phyloP scores from a whole-genome alignment of 2,888 invertebrate species.

The Oithona nana region DNA sequence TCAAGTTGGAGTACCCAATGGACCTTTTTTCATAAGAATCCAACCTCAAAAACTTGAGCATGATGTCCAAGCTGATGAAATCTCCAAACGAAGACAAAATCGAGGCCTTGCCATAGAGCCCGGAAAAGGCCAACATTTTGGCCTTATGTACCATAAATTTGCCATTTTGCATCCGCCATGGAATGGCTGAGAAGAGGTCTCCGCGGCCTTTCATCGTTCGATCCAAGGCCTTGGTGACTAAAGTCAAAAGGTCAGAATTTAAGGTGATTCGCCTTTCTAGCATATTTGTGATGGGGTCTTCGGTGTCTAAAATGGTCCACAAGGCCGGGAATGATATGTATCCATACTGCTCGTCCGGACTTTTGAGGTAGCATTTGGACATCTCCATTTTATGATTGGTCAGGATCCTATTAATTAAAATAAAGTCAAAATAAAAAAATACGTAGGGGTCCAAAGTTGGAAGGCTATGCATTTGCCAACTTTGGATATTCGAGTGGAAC shows the following conservation, averaged over 20 bases:
- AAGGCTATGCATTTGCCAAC: too few species aligned
- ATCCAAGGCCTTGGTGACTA: background rate
- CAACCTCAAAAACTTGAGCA: background rate
- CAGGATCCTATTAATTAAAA: constrained; percentile 10
- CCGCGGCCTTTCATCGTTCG: background rate
- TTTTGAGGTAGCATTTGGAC: background rate
- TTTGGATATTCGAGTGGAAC: too few species aligned
- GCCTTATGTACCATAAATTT: background rate
- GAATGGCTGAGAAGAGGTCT: background rate
- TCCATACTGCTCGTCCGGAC: background rate
- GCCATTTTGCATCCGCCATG: background rate
- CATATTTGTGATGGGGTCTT: background rate
- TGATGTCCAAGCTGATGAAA: background rate
- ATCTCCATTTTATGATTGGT: background rate
- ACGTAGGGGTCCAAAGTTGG: too few species aligned
- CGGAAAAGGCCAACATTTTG: background rate
- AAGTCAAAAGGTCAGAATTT: background rate
- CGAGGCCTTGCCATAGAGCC: constrained; percentile 11
- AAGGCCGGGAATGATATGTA: constrained; percentile 1
- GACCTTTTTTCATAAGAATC: background rate
- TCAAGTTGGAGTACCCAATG: background rate
- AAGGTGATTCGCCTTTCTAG: constrained; percentile 3
- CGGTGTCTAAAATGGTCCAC: constrained; percentile 1
- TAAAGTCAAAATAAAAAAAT: too few species aligned
- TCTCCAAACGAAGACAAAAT: background rate